phyloP scores from a whole-genome alignment of 2,888 invertebrate genomes.

The Dione vanillae region DNA sequence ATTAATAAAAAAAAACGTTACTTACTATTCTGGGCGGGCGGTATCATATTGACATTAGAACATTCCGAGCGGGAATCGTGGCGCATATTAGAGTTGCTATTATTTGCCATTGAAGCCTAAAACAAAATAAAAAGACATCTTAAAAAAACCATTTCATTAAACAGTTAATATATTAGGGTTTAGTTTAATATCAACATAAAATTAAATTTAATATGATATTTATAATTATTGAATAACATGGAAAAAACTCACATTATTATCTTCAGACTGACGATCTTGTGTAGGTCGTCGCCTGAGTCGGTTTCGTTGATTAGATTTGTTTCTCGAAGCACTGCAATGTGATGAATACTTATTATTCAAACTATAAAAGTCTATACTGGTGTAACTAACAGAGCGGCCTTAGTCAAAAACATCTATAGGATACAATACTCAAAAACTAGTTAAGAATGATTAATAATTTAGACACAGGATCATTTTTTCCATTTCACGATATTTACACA shows the following conservation, averaged over 20 bases:
- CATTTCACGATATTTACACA: too few relatives aligned
- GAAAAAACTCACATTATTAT: conserved; percentile 61
- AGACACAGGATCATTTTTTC: too few relatives aligned
- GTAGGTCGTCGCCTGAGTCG: conserved; percentile 68
- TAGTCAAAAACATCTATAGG: too few relatives aligned
- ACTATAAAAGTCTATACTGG: too few relatives aligned
- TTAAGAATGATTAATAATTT: too few relatives aligned
- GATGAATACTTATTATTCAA: conserved; percentile 25
- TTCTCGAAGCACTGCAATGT: conserved; percentile 67
- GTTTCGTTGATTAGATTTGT: conserved; percentile 75
- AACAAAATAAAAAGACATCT: conserved; percentile 31
- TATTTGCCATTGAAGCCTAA: conserved; percentile 63
- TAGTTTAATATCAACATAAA: not conserved
- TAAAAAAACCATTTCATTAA: not conserved
- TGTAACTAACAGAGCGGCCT: too few relatives aligned
- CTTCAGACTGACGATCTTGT: conserved; percentile 70
- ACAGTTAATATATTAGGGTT: not conserved
- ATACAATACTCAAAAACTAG: too few relatives aligned
- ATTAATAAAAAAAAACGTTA: conserved; percentile 5
- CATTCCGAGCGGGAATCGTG: conserved; percentile 68
- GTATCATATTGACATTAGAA: conserved; percentile 71
- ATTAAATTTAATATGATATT: not conserved
- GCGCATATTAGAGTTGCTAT: conserved; percentile 61
- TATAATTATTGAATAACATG: not conserved
- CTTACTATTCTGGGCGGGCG: conserved; percentile 70